These are phyloP conservation scores for Drosophila recens DNA, from an alignment of 2,888 invertebrate species.

Conservation along the genomic window DNA sequence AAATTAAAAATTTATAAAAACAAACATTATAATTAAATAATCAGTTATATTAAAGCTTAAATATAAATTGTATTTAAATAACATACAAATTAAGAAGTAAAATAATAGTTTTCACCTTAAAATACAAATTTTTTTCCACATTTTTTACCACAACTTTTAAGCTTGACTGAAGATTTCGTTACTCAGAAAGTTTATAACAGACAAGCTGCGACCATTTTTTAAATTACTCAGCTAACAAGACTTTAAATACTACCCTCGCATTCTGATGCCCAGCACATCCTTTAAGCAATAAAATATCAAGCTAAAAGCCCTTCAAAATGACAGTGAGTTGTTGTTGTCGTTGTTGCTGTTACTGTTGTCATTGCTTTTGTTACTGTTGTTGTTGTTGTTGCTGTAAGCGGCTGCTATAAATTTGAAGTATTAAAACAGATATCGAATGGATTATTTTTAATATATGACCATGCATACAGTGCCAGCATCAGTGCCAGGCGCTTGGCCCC, in stretches of 20 bases:
- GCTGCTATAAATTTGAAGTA: slow-evolving; percentile 76
- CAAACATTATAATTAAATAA: too few species aligned
- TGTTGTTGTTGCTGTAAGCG: slow-evolving; percentile 60
- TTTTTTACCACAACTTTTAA: too few species aligned
- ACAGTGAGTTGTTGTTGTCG: slow-evolving; percentile 55
- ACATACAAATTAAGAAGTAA: too few species aligned
- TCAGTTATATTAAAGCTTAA: too few species aligned
- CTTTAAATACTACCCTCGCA: slow-evolving; percentile 46
- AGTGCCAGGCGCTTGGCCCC: slow-evolving; percentile 19
- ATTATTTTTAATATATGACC: slow-evolving; percentile 78
- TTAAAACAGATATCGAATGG: slow-evolving; percentile 79
- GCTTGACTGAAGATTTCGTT: background rate
- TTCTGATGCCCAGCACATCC: slow-evolving; percentile 55
- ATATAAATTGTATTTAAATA: too few species aligned
- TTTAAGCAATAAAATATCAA: slow-evolving; percentile 78
- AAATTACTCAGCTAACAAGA: background rate
- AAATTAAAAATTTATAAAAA: too few species aligned
- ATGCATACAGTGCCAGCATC: slow-evolving; percentile 51
- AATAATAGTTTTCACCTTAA: too few species aligned
- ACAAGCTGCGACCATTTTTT: background rate
- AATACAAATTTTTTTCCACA: too few species aligned
- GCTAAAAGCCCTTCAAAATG: slow-evolving; percentile 78
- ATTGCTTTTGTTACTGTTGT: slow-evolving; percentile 31
- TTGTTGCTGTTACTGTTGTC: slow-evolving; percentile 29
- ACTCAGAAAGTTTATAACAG: background rate